A percentile compares a stretch with the other conserved stretches of the same genome.
Evolutionary conservation across 2,797 vertebrate genomes (phyloP).

Genomic region (Hephaestus fuliginosus): DNA sequence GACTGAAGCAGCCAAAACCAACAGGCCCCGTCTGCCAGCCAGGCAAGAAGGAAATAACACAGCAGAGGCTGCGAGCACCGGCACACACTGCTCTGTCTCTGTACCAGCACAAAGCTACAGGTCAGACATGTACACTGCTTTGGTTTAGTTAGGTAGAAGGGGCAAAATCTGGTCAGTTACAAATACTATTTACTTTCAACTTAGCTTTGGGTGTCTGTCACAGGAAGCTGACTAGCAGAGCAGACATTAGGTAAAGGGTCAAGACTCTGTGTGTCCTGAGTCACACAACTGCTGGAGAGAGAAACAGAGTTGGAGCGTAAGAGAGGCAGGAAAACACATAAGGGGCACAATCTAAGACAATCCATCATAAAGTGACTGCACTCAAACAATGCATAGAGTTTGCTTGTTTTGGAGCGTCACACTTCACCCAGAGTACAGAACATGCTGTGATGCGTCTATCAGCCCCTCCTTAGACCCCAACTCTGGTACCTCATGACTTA

Average conservation of each 20-base stretch:
- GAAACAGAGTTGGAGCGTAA: not conserved
- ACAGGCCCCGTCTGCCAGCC: constrained; percentile 70
- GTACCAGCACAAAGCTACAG: constrained; percentile 25
- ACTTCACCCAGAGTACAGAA: constrained; percentile 17
- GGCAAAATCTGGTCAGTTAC: constrained; percentile 1
- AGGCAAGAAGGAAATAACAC: constrained; percentile 70
- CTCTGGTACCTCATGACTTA: constrained; percentile 18
- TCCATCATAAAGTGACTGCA: not conserved
- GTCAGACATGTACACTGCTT: constrained; percentile 36
- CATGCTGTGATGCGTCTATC: constrained; percentile 1
- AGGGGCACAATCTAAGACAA: not conserved
- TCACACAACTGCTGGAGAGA: constrained; percentile 1
- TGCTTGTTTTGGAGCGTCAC: constrained; percentile 4
- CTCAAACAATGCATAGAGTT: not conserved
- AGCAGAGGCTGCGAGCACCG: constrained; percentile 41
- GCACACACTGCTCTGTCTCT: constrained; percentile 34
- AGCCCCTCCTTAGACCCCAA: constrained; percentile 16
- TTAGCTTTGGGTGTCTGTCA: not conserved
- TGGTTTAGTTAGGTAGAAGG: constrained; percentile 23
- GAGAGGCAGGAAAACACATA: constrained; percentile 1
- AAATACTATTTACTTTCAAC: constrained; percentile 17
- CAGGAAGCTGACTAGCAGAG: constrained; percentile 16
- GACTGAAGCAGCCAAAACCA: constrained; percentile 77
- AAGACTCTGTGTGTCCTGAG: not conserved
- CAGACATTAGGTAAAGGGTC: constrained; percentile 4